Percentiles rank a stretch among this genome's conserved stretches.
Conservation (phyloP, 2,113 vertebrate species). For the Rafetus swinhoei region DNA sequence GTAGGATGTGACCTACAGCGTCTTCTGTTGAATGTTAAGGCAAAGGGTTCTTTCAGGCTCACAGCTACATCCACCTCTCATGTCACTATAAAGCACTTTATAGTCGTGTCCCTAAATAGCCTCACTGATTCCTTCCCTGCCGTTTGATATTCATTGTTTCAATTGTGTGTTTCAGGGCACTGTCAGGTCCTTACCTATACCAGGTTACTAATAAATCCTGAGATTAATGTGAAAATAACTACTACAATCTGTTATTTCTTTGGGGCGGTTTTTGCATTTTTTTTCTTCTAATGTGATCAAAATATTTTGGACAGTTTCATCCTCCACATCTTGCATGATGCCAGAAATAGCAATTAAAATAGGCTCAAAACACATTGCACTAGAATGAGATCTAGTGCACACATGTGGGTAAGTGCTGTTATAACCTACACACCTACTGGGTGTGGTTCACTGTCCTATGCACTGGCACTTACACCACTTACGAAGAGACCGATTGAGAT, state of each 20-base stretch:
- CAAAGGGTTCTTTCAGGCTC: conserved; percentile 37
- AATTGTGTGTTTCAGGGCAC: conserved; percentile 38
- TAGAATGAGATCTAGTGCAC: not conserved
- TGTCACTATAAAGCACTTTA: conserved; percentile 37
- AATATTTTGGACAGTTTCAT: not conserved
- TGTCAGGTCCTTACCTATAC: conserved; percentile 28
- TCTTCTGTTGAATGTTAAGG: conserved; percentile 19
- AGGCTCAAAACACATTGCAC: conserved; percentile 15
- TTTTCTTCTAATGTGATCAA: conserved; percentile 54
- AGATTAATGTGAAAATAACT: conserved; percentile 29
- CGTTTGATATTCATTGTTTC: conserved; percentile 37
- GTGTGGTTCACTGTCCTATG: no score
- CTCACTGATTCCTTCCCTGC: conserved; percentile 7
- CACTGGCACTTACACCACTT: no score
- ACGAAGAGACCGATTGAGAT: no score
- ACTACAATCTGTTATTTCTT: conserved; percentile 35
- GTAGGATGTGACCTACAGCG: conserved; percentile 30
- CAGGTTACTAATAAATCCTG: not conserved
- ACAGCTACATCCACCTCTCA: not conserved
- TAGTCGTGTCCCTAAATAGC: conserved; percentile 59
- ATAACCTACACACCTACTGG: no score
- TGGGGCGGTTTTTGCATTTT: not conserved
- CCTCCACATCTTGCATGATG: not conserved
- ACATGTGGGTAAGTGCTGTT: not conserved
- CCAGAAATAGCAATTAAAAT: not conserved